Base-by-base conservation (phyloP, 2,797 vertebrate genomes). In the Cuniculus paca region DNA sequence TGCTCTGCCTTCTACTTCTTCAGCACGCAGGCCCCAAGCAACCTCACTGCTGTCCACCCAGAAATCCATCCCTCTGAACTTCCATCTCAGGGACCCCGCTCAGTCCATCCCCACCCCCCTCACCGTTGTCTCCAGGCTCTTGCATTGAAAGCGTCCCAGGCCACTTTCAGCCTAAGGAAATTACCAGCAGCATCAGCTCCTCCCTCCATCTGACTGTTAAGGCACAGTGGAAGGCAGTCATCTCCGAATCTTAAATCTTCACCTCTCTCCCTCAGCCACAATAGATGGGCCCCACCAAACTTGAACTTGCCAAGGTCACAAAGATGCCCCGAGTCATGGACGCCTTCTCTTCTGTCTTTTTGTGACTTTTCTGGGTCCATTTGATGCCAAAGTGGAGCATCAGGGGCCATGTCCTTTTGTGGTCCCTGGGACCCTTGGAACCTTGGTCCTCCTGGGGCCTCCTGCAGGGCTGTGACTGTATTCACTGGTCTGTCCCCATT, bases 1-100 rank as follows among this genome's bases (percentile, higher is more conserved):
- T 94, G 94, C 97, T 96, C 96, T 79, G 96, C 80, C 80, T 87
- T 89, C 52, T 78, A 31, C 60, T 88, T 91, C 63, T 94, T 20
- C 4, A 65, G 82, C 88, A 92, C 72, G 22, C 48, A 91, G 92
- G 28, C 91, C 95, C 93, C 75, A 60, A 42, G 93, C 79, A 92
- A 78, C 70, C 93, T 95, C 58, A 75, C 58, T n/a, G 74, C 52
- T 61, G 28, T 90, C 39, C n/a, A 20, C 88, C 28, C 39, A 20
- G 12, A 95, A 39, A 54, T 70, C 17, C 6, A 14, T 48, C 52
- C 70, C 68, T 26, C 50, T 48, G 3, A 8, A 74, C 92, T 94
- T 72, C 14, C 63, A 14, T 22, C 61, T 86, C 48, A 28, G 36
- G 0, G 2, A 48, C 42, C 56, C 48, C 19, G 52, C 26, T 12